phyloP scores from a whole-genome alignment of 2,797 vertebrate genomes.

The Halcyon leucocephala region DNA sequence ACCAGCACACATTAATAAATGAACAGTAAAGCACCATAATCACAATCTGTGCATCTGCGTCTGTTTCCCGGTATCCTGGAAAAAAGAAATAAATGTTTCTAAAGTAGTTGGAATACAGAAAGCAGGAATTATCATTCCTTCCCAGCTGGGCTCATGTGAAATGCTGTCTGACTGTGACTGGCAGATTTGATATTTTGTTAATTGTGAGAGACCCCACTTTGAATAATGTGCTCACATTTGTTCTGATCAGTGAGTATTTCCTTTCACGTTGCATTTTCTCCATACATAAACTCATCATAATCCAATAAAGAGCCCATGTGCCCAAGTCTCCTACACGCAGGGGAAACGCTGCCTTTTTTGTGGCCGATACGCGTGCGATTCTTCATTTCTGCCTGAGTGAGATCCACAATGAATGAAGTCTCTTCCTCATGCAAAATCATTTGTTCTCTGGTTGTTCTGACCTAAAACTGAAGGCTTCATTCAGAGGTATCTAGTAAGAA shows the following conservation, averaged over 20 bases:
- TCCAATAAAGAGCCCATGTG: background rate
- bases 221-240: conserved; percentile 1
- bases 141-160: conserved; percentile 21
- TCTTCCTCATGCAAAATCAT: background rate
- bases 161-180: conserved; percentile 21
- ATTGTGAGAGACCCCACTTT: conserved; percentile 13
- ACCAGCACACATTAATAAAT: conserved; percentile 12
- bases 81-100: background rate
- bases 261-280: conserved; percentile 33
- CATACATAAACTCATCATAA: conserved; percentile 34
- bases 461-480: background rate
- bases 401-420: background rate
- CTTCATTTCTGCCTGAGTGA: conserved; percentile 13
- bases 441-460: background rate
- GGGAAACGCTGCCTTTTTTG: background rate
- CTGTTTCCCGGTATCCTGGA: background rate
- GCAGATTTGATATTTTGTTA: conserved; percentile 21
- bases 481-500: background rate
- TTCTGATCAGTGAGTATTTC: conserved; percentile 33
- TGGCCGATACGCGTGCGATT: background rate
- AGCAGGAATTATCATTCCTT: conserved; percentile 4
- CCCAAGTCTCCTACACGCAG: background rate
- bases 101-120: background rate
- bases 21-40: background rate
- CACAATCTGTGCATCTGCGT: background rate